Conservation (phyloP, 2,797 vertebrate genomes). For the Eremophila alpestris region DNA sequence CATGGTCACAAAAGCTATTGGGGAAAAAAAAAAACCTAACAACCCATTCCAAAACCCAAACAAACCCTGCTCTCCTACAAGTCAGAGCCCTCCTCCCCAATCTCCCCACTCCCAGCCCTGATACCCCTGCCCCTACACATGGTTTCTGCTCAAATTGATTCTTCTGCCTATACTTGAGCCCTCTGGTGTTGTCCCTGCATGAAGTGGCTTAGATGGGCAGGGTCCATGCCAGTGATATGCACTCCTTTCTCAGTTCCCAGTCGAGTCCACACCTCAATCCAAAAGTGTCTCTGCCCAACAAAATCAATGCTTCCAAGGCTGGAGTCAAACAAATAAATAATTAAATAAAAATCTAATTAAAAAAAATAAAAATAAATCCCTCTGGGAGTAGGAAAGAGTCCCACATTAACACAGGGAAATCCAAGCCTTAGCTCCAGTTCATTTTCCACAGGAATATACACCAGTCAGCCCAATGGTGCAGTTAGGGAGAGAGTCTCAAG, state of each 20-base stretch:
- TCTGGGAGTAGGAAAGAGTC: background rate
- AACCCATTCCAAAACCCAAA: background rate
- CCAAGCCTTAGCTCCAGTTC: slow-evolving; percentile 32
- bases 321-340: slow-evolving; percentile 65
- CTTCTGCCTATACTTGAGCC: background rate
- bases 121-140: background rate
- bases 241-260: background rate
- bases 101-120: background rate
- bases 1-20: background rate
- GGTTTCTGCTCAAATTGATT: background rate
- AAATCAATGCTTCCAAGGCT: slow-evolving; percentile 33
- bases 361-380: background rate
- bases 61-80: background rate
- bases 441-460: slow-evolving; percentile 42
- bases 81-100: background rate
- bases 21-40: background rate
- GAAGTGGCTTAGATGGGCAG: background rate
- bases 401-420: slow-evolving; percentile 19
- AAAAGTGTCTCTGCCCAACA: slow-evolving; percentile 20
- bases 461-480: slow-evolving; percentile 22
- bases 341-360: slow-evolving; percentile 52
- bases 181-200: background rate
- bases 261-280: background rate
- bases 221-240: background rate
- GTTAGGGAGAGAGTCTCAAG: background rate